phyloP scores from a whole-genome alignment of 1,140 invertebrate genomes.

The Lordiphosa clarofinis region DNA sequence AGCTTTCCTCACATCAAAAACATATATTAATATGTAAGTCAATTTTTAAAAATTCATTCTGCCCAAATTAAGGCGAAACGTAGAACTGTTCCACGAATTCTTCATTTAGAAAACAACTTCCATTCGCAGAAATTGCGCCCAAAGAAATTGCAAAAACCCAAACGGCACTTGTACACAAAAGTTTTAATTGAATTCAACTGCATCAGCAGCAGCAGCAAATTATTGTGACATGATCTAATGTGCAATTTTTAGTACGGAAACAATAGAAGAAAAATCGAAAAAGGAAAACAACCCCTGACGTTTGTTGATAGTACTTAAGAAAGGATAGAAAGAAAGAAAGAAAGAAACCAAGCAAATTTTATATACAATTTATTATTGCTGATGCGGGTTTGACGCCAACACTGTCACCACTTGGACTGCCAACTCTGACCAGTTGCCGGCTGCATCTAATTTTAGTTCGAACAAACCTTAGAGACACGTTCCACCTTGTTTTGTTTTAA shows the following conservation, averaged over 20 bases:
- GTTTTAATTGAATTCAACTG: constrained; percentile 27
- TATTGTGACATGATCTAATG: constrained; percentile 75
- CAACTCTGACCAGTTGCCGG: constrained; percentile 43
- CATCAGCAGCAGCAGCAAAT: constrained; percentile 46
- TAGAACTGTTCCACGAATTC: no score
- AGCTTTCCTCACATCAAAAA: no score
- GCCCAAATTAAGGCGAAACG: no score
- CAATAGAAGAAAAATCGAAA: constrained; percentile 29
- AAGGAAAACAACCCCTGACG: constrained; percentile 15
- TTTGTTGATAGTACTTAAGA: background rate
- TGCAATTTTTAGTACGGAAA: constrained; percentile 66
- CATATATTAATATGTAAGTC: no score
- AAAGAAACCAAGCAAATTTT: constrained; percentile 28
- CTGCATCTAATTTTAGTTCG: constrained; percentile 66
- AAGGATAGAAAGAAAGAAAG: constrained; percentile 8
- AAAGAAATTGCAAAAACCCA: no score
- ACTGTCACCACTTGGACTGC: constrained; percentile 27
- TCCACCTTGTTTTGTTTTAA: constrained; percentile 29
- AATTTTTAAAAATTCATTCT: no score
- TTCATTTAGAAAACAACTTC: no score
- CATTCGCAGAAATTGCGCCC: no score
- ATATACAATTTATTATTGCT: constrained; percentile 65
- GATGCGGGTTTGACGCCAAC: constrained; percentile 53
- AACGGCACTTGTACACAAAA: background rate
- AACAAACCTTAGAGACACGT: constrained; percentile 36